Percentiles rank a stretch among this genome's conserved stretches.
Evolutionary conservation across 2,888 invertebrate genomes (phyloP).

Genomic region (Tryphoninae sp.): DNA sequence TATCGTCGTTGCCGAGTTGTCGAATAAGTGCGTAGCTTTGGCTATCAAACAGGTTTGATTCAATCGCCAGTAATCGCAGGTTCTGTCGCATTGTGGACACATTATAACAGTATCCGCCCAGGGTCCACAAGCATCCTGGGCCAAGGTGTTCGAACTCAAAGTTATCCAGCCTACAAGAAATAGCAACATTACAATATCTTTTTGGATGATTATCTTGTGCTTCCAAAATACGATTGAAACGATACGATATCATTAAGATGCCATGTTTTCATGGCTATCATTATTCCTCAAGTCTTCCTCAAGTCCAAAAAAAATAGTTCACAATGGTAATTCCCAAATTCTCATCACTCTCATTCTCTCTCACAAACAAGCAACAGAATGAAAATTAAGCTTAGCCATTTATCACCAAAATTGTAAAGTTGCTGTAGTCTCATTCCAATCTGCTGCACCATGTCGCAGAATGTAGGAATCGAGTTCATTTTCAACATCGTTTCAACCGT

Average conservation of each 20-base stretch:
- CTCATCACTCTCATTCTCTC: too few relatives aligned
- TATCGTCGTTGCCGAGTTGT: slow-evolving; percentile 90
- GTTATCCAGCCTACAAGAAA: slow-evolving; percentile 71
- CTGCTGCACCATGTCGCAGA: too few relatives aligned
- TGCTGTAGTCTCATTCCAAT: too few relatives aligned
- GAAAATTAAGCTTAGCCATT: too few relatives aligned
- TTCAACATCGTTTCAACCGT: slow-evolving; percentile 13
- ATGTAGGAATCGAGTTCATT: background rate
- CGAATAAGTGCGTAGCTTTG: slow-evolving; percentile 89
- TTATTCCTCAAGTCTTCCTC: background rate
- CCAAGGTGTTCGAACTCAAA: slow-evolving; percentile 67
- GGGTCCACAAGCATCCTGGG: slow-evolving; percentile 70
- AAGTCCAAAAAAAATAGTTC: background rate
- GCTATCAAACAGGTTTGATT: slow-evolving; percentile 88
- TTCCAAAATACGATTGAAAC: slow-evolving; percentile 1
- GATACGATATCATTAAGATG: background rate
- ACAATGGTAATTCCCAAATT: too few relatives aligned
- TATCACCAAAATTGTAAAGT: too few relatives aligned
- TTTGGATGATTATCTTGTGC: background rate
- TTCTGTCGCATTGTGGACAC: slow-evolving; percentile 91
- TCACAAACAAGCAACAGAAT: too few relatives aligned
- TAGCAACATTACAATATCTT: background rate
- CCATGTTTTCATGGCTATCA: background rate
- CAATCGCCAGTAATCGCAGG: slow-evolving; percentile 89
- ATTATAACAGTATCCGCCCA: slow-evolving; percentile 83